Base-by-base conservation (phyloP, 92 coral and sea anemone genomes). In the Zoanthus solanderi region DNA sequence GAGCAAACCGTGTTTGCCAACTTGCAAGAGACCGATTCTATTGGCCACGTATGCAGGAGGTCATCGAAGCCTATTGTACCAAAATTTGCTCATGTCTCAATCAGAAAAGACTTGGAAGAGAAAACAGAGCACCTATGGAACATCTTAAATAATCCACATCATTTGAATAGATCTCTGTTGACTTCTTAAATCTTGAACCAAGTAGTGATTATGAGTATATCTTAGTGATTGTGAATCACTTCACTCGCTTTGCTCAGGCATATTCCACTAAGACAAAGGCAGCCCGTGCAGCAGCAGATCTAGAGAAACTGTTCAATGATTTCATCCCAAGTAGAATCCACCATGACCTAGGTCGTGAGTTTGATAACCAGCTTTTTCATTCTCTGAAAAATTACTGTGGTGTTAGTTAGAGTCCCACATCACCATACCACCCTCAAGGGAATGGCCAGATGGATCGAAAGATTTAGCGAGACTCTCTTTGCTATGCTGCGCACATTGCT, bases 391-490 rank as follows among this genome's bases (percentile, higher is more conserved):
- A 90, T 76, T 57, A 63, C 18, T 90, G 85, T 68, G 92, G 92
- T n/a, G 80, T 85, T 14, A 9, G 0, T 4, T 1, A 15, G 15
- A 76, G 60, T 76, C 0, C 86, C n/a, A 92, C 93, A 0, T 87
- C 93, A 15, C 93, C 95, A 6, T 90, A 90, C 89, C 93, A 92
- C 66, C 93, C 93, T 4, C 86, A 92, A 83, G 91, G 93, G 16
- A 92, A 92, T 83, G 89, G 91, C 12, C 72, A 90, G 69, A 89
- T 71, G 17, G 23, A 23, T 23, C 23, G 93, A 92, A 53, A 83
- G 93, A 11, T 80, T 92, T 31, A 90, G 90, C 79, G 93, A 23
- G 23, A 23, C 23, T 23, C 23, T 23, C 23, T 0, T 23, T 23
- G 23, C 23, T 23, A 23, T 23, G 23, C 23, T 23, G 23, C 23